A percentile compares a stretch with the other conserved stretches of the same genome.
Conservation (phyloP, 2,113 vertebrate genomes). For the Spea bombifrons region DNA sequence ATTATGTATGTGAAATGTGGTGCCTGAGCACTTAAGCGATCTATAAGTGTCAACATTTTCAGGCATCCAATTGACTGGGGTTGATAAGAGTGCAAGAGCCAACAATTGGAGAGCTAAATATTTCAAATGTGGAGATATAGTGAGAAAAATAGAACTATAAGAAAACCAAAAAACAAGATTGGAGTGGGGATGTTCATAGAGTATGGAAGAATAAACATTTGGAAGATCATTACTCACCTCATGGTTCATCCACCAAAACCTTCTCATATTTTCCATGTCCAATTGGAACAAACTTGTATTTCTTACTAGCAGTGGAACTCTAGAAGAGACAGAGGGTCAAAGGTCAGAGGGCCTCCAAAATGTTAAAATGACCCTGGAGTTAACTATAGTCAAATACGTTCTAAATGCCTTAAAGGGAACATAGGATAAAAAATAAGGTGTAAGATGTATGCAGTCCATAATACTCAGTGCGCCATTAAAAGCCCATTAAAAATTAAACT, state of each 20-base stretch:
- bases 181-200: too few species aligned
- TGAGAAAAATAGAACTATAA: not conserved
- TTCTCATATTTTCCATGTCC: slow-evolving; percentile 91
- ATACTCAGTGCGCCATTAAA: too few species aligned
- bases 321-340: slow-evolving; percentile 49
- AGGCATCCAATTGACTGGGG: not conserved
- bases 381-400: too few species aligned
- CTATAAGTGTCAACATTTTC: too few species aligned
- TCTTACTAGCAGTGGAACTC: slow-evolving; percentile 69
- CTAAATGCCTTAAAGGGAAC: too few species aligned
- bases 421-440: too few species aligned
- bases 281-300: slow-evolving; percentile 80
- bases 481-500: too few species aligned
- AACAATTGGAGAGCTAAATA: not conserved
- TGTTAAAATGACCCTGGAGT: too few species aligned
- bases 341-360: not conserved
- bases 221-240: not conserved
- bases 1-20: slow-evolving; percentile 1
- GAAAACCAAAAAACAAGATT: not conserved
- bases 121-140: not conserved
- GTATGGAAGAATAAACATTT: too few species aligned
- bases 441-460: too few species aligned
- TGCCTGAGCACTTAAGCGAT: not conserved
- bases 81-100: not conserved
- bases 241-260: slow-evolving; percentile 65